A percentile compares a stretch with the other conserved stretches of the same genome.
Conservation (phyloP, 2,113 vertebrate species). For the Caracal caracal region DNA sequence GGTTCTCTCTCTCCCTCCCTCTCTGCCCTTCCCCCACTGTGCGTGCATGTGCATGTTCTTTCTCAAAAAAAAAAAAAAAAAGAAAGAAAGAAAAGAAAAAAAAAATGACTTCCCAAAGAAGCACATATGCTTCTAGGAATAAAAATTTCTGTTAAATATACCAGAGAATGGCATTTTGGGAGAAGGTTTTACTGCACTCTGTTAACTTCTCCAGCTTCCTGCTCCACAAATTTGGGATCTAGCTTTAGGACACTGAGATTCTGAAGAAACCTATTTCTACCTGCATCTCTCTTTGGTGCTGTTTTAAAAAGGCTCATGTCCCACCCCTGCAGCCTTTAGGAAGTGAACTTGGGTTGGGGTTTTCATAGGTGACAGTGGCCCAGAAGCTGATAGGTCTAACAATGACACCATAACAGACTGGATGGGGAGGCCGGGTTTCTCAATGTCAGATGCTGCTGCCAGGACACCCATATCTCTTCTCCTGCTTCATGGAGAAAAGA, state of each 20-base stretch:
- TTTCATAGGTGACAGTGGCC: neutral
- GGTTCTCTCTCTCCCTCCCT: no score
- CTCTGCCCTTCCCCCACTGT: no score
- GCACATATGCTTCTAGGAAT: neutral
- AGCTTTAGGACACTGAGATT: neutral
- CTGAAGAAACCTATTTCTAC: neutral
- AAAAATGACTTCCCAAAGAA: neutral
- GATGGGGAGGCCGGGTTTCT: rapidly evolving
- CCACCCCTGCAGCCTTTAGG: neutral
- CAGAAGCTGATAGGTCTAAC: neutral
- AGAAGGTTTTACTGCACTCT: neutral
- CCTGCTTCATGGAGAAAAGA: neutral
- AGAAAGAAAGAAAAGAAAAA: neutral
- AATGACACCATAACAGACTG: neutral
- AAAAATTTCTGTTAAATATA: neutral
- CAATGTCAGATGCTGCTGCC: neutral
- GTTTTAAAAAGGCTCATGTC: neutral
- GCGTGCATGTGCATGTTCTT: no score
- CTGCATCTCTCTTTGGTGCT: neutral
- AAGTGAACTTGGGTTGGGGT: neutral
- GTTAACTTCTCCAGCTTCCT: neutral
- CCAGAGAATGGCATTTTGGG: neutral
- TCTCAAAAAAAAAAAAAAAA: no score
- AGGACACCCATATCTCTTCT: neutral
- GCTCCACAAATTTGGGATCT: neutral